Conservation (phyloP, 1,140 invertebrate species). For the Limonius californicus region DNA sequence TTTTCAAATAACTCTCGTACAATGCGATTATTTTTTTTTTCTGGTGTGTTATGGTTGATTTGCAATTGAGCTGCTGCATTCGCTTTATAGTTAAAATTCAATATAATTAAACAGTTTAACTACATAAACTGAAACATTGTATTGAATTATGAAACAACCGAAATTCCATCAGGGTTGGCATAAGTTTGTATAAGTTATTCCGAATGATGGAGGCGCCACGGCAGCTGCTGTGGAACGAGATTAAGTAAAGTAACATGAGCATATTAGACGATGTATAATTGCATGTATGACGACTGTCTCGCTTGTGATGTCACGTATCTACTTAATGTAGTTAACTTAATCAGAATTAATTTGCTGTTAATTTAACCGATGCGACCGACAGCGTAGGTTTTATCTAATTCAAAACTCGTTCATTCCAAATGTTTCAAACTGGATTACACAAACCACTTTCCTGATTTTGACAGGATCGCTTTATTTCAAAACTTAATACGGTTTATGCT, state of each 20-base stretch:
- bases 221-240: conserved; percentile 1
- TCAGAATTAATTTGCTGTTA: conserved; percentile 43
- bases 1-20: too few relatives aligned
- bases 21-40: too few relatives aligned
- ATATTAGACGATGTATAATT: conserved; percentile 28
- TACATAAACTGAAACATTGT: too few relatives aligned
- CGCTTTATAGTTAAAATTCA: too few relatives aligned
- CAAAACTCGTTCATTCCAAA: conserved; percentile 17
- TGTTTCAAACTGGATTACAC: conserved; percentile 12
- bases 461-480: too few relatives aligned
- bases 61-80: too few relatives aligned
- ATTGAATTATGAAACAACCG: too few relatives aligned
- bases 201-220: conserved; percentile 14
- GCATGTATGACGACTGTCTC: conserved; percentile 29
- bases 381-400: conserved; percentile 36
- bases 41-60: too few relatives aligned
- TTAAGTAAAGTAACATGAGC: conserved; percentile 16
- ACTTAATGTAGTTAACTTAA: conserved; percentile 42
- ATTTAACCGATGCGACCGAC: conserved; percentile 36
- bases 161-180: too few relatives aligned
- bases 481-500: too few relatives aligned
- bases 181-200: not conserved
- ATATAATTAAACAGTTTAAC: too few relatives aligned
- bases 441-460: too few relatives aligned
- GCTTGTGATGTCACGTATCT: conserved; percentile 38